Conservation (phyloP, 2,797 vertebrate species). For the Amblyraja radiata region DNA sequence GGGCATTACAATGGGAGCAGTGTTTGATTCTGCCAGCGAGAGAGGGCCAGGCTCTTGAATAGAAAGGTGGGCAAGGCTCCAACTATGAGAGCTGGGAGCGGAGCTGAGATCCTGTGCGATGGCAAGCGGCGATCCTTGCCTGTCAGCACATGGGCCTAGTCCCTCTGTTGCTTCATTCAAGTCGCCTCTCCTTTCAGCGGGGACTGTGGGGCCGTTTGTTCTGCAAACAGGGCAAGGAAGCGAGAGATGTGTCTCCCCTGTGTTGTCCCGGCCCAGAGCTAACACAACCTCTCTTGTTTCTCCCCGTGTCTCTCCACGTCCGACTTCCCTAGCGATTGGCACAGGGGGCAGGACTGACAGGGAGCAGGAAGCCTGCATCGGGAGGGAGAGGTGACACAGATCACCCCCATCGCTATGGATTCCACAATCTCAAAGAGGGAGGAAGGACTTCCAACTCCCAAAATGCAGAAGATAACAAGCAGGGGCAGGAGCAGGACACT, state of each 20-base stretch:
- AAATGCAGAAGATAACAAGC: background rate
- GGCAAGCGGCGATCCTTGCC: background rate
- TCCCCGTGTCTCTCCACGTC: too few relatives aligned
- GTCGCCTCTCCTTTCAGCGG: too few relatives aligned
- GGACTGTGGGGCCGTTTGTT: constrained; percentile 5
- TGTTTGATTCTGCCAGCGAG: background rate
- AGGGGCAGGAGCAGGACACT: too few relatives aligned
- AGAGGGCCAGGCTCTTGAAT: background rate
- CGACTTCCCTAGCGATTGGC: background rate
- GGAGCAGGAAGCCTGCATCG: too few relatives aligned
- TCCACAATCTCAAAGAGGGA: background rate
- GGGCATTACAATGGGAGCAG: background rate
- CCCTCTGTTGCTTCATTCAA: background rate
- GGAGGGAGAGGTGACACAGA: too few relatives aligned
- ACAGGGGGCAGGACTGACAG: too few relatives aligned
- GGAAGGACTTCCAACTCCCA: background rate
- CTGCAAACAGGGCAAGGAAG: background rate
- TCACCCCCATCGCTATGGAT: background rate
- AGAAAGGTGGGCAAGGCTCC: background rate
- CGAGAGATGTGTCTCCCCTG: background rate
- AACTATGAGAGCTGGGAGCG: background rate
- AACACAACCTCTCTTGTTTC: background rate
- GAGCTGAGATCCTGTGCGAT: background rate
- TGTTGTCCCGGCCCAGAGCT: background rate
- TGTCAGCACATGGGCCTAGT: background rate